Evolutionary conservation across 2,888 invertebrate species (phyloP).

Genomic region (Latrodectus elegans): DNA sequence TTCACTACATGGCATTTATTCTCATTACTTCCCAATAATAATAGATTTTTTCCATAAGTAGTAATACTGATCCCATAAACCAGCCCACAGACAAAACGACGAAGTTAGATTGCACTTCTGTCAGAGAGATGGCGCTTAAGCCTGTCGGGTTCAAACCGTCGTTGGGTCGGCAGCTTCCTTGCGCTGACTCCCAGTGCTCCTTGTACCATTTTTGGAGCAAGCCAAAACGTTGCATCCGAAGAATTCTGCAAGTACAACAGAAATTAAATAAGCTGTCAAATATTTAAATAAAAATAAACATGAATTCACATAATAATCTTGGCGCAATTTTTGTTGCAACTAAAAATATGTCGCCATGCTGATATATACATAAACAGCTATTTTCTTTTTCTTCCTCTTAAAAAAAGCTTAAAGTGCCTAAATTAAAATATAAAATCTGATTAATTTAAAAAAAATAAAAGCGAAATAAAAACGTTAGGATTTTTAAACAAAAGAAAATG

Average conservation of each 20-base stretch:
- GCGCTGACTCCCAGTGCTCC: constrained; percentile 23
- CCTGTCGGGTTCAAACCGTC: constrained; percentile 41
- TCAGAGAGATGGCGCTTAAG: constrained; percentile 33
- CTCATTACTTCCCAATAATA: background rate
- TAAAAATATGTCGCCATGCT: too few species aligned
- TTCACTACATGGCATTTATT: background rate
- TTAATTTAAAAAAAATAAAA: too few species aligned
- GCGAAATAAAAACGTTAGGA: too few species aligned
- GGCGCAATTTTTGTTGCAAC: too few species aligned
- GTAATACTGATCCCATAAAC: constrained; percentile 1
- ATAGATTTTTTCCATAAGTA: constrained; percentile 15
- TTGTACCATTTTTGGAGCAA: constrained; percentile 40
- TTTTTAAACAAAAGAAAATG: too few species aligned
- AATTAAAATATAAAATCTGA: too few species aligned
- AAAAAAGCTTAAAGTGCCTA: too few species aligned
- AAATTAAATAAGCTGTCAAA: too few species aligned
- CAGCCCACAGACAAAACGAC: constrained; percentile 42
- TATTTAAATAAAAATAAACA: too few species aligned
- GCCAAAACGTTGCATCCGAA: constrained; percentile 41
- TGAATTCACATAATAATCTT: too few species aligned
- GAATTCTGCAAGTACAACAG: constrained; percentile 7
- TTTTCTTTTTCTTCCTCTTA: too few species aligned
- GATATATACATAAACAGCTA: too few species aligned
- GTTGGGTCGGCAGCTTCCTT: constrained; percentile 28
- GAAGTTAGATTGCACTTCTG: constrained; percentile 42